Base-by-base conservation (phyloP, 1,140 invertebrate species). In the Maniola jurtina region DNA sequence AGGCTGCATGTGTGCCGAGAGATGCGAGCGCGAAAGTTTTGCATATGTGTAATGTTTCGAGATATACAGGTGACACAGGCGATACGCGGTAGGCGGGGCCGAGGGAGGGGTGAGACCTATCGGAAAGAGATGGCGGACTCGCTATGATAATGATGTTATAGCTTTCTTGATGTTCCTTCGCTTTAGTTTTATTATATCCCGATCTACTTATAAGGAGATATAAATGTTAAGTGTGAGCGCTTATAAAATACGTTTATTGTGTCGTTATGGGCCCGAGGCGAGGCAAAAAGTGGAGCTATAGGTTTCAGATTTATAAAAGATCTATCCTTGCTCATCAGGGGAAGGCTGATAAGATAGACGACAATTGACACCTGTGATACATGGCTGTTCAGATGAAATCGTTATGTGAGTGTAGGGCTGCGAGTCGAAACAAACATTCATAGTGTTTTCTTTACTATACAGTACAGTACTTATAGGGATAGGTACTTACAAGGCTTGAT, bases 71-170 rank as follows among this genome's bases (percentile, higher is more conserved):
- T 89, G 86, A 90, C 88, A 89, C 77, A 79, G 78, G 79, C 82
- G 83, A 89, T 87, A 89, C 85, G 80, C 81, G 80, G 76, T 88
- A 77, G 88, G 88, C 88, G 88, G 83, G 79, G 88, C 86, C 74
- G 73, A 82, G 77, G 76, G 83, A 80, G 86, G 84, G 85, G 81
- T 86, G 79, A 88, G 75, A 88, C 80, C 82, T 86, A 90, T 88
- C 81, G 84, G 85, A 90, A 84, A 89, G 88, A 90, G 88, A 90
- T 86, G 86, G 84, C 84, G 72, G 82, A 87, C 84, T 81, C 65
- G 80, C 88, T 89, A 90, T 89, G 88, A 90, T 90, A 90, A 90
- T 90, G 88, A 90, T 85, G 88, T 90, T 90, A 90, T 90, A 88
- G 88, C 86, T 88, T 87, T 90, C 85, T 86, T 88, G 86, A 90